Evolutionary conservation across 2,888 invertebrate species (phyloP).

Genomic region (Lochmaea crataegi): DNA sequence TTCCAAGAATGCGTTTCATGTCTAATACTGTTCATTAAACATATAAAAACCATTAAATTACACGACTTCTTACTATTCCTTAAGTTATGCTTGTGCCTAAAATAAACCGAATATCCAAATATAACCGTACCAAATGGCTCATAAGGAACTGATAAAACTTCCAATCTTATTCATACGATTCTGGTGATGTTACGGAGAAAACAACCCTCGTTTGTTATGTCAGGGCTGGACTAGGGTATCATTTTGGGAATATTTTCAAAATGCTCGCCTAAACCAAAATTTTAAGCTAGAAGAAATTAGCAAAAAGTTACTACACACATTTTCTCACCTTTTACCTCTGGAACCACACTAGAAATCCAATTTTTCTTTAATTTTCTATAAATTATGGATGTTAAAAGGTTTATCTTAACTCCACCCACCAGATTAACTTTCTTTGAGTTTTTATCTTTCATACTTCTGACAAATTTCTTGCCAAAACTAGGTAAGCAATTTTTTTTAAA

Average conservation of each 20-base stretch:
- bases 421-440: too few species aligned
- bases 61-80: not conserved
- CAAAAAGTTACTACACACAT: too few species aligned
- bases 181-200: not conserved
- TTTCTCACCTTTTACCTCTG: too few species aligned
- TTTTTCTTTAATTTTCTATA: too few species aligned
- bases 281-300: too few species aligned
- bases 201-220: not conserved
- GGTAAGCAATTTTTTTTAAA: too few species aligned
- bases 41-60: conserved; percentile 1
- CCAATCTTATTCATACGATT: not conserved
- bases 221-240: not conserved
- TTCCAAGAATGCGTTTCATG: not conserved
- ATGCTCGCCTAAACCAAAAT: too few species aligned
- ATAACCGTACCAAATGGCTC: conserved; percentile 10
- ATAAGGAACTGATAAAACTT: conserved; percentile 9
- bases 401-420: too few species aligned
- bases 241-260: not conserved
- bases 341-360: too few species aligned
- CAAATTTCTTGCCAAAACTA: too few species aligned
- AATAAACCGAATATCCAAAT: conserved; percentile 13
- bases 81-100: not conserved
- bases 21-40: not conserved
- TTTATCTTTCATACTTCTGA: too few species aligned
- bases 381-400: too few species aligned